Evolutionary conservation across 30 jellyfish, hydroid and myxozoan genomes (phyloP), one percentile per base, ranked within the genome.

Genomic region (Aurelia aurita complex sp. Pacific): DNA sequence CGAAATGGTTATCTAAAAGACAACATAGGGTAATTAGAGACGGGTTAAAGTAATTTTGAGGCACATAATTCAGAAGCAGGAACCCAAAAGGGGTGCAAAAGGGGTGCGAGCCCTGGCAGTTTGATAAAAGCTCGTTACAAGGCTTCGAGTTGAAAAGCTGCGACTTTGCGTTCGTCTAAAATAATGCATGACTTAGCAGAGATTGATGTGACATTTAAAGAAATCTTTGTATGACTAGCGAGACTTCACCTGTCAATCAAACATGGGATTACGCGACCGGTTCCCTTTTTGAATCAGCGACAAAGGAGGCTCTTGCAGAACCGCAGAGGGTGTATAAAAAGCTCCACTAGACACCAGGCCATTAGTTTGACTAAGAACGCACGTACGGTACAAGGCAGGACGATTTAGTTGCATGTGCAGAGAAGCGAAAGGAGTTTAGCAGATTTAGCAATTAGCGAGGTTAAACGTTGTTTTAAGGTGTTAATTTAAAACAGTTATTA

Each of bases 241-340:
- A 23, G 92, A 62, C 87, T 64, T 50, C 97, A 89, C 92, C 79
- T 89, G 97, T 89, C 97, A 89, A 89, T 89, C 97, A 89, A 73
- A 43, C 18, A 46, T 32, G 77, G 83, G 94, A 82, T 77, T 81
- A 67, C 32, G 61, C 4, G 82, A 60, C 80, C 94, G 94, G 93
- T 53, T 43, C 92, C 89, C 77, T 87, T 87, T 86, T 82, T 59
- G 77, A 76, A 76, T 77, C 74, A 84, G 93, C 93, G 93, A 84
- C 93, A 84, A 84, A 84, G 87, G 82, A 67, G 87, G 93, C 59
- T 84, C 69, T 84, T 51, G 67, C 64, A 64, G 87, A 70, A 74
- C 87, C 93, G 87, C 87, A 74, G 78, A 64, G 76, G 79, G 72
- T 64, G 82, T 84, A 84, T 74, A 84, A 62, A 73, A 79, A 38